Base-by-base conservation (phyloP, 2,888 invertebrate genomes). In the Gymnosoma rotundatum region DNA sequence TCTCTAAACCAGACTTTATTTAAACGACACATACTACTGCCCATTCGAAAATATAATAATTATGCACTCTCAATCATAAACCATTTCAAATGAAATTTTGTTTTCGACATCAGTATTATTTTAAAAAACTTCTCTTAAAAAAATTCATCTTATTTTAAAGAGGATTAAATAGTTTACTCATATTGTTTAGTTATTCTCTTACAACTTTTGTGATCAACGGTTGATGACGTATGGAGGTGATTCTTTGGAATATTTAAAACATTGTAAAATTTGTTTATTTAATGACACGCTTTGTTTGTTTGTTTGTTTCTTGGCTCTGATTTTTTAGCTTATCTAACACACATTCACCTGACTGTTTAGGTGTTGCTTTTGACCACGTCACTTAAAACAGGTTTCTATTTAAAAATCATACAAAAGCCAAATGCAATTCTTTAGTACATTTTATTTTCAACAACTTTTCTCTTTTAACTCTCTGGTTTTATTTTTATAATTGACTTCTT, bases 331-430 rank as follows among this genome's bases (percentile, higher is more conserved):
- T 42, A 21, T 25, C 16, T 32, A 5, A 32, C 32, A 50, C 25
- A 79, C 67, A 48, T 67, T 74, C 32, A 73, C 54, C 32, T 42
- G 36, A 61, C 16, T 45, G 38, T 14, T 64, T n/a, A 52, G 20
- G 32, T 73, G 36, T 67, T 75, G 38, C 52, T 76, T 80, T 80
- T 69, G 67, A 83, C 76, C 83, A 83, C 83, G 83, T 83, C 83
- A 83, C 56, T 72, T 61, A 72, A 83, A 83, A 83, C 83, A 50
- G 67, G 83, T 83, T 83, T 83, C 58, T 63, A 56, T 14, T 73
- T 20, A 45, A 52, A 56, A 73, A 54, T n/a, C 18, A 12, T 25
- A 42, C 42, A 63, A 25, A 14, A 36, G 36, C 42, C 38, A 72
- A 56, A 42, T 64, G 48, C 20, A 38, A 56, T 48, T 69, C 54